Evolutionary conservation across 2,797 vertebrate genomes (phyloP).

Genomic region (Arnoldichthys spilopterus): DNA sequence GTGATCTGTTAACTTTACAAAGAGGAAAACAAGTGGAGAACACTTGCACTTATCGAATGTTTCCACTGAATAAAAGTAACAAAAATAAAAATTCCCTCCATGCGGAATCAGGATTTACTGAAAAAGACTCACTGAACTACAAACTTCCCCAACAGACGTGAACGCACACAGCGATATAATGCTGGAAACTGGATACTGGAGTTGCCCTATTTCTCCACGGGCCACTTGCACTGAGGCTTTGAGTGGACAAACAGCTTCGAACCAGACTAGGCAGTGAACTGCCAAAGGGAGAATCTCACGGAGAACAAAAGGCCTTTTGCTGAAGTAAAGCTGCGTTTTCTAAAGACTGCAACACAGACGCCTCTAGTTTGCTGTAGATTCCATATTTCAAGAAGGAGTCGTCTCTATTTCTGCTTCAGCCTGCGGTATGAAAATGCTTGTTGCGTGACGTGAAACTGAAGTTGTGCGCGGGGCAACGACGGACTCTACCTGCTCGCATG

Average conservation of each 20-base stretch:
- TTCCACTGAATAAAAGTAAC: neutral
- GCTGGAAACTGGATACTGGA: neutral
- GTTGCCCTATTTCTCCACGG: neutral
- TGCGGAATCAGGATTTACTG: neutral
- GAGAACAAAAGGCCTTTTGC: slow-evolving; percentile 18
- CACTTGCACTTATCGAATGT: neutral
- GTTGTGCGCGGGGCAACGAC: neutral
- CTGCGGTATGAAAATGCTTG: too few relatives aligned
- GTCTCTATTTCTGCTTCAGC: neutral
- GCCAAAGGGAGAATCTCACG: slow-evolving; percentile 1
- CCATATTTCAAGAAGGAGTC: neutral
- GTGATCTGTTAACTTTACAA: neutral
- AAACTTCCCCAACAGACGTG: neutral
- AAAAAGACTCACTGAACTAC: neutral
- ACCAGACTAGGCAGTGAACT: neutral
- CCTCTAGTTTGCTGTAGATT: neutral
- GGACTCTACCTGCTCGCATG: slow-evolving; percentile 81
- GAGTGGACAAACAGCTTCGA: slow-evolving; percentile 5
- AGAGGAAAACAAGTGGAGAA: neutral
- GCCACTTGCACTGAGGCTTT: neutral
- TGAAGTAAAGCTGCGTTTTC: slow-evolving; percentile 16
- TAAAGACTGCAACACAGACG: slow-evolving; percentile 19
- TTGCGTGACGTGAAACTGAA: too few relatives aligned
- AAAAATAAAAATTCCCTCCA: neutral
- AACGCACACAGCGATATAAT: neutral